Conservation (phyloP, 2,113 vertebrate genomes). For the Corythaixoides concolor region DNA sequence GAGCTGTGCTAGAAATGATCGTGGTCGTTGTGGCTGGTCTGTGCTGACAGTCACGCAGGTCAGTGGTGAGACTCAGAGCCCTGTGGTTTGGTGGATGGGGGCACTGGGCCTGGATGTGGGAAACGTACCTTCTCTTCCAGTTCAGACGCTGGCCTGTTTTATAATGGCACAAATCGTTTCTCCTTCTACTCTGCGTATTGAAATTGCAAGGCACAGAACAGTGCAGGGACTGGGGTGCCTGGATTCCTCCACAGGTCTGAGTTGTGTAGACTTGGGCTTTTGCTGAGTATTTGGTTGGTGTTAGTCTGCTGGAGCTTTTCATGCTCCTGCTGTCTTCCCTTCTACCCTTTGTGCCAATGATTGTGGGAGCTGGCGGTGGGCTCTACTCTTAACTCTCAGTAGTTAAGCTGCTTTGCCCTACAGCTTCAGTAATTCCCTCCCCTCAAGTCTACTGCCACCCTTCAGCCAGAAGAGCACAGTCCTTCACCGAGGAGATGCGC, state of each 20-base stretch:
- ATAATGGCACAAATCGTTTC: background rate
- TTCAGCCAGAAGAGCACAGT: background rate
- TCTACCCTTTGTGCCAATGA: background rate
- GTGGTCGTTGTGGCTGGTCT: background rate
- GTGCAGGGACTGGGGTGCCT: background rate
- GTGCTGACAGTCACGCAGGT: background rate
- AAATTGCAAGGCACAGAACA: background rate
- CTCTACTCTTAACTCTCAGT: background rate
- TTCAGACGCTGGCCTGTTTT: background rate
- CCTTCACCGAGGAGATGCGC: background rate
- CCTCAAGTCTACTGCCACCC: background rate
- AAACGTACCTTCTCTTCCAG: background rate
- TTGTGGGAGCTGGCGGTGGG: background rate
- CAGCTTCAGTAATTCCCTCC: background rate
- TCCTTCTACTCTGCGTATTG: background rate
- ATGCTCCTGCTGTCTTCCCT: background rate
- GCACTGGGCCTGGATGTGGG: background rate
- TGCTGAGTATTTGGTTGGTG: background rate
- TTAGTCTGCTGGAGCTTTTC: background rate
- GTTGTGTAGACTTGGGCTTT: background rate
- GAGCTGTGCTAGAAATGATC: background rate
- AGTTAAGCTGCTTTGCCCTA: background rate
- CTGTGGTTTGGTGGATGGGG: background rate
- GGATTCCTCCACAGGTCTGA: background rate
- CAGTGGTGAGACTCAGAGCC: background rate